Conservation (phyloP, 2,888 invertebrate genomes). For the Augochlorella aurata region DNA sequence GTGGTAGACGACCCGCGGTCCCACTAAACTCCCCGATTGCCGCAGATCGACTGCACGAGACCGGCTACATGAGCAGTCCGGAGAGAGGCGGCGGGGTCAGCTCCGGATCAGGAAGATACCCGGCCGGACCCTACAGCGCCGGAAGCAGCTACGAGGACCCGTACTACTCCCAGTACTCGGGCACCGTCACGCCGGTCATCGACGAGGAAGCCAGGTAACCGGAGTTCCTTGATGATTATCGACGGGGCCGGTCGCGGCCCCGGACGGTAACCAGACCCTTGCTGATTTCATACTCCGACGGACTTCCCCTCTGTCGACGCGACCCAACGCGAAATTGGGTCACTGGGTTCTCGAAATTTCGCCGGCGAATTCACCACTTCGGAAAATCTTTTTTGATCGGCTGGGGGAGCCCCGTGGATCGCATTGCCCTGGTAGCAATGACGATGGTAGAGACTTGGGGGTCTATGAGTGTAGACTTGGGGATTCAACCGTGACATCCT, state of each 20-base stretch:
- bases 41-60: constrained; percentile 83
- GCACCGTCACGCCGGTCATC: constrained; percentile 93
- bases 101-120: constrained; percentile 77
- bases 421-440: too few species aligned
- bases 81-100: constrained; percentile 86
- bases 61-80: constrained; percentile 93
- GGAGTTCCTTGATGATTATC: constrained; percentile 29
- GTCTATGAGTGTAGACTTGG: too few species aligned
- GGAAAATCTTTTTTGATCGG: too few species aligned
- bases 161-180: constrained; percentile 92
- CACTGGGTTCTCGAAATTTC: constrained; percentile 1
- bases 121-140: constrained; percentile 82
- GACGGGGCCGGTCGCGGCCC: not conserved
- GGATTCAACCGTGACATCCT: too few species aligned
- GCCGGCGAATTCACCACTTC: not conserved
- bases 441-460: too few species aligned
- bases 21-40: constrained; percentile 35
- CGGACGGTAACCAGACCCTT: not conserved
- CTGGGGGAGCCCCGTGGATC: too few species aligned
- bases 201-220: constrained; percentile 93
- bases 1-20: not conserved
- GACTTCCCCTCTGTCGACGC: constrained; percentile 4
- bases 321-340: not conserved
- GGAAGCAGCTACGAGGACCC: constrained; percentile 92
- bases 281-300: not conserved